Base-by-base conservation (phyloP, 2,797 vertebrate species). In the Cygnus olor region DNA sequence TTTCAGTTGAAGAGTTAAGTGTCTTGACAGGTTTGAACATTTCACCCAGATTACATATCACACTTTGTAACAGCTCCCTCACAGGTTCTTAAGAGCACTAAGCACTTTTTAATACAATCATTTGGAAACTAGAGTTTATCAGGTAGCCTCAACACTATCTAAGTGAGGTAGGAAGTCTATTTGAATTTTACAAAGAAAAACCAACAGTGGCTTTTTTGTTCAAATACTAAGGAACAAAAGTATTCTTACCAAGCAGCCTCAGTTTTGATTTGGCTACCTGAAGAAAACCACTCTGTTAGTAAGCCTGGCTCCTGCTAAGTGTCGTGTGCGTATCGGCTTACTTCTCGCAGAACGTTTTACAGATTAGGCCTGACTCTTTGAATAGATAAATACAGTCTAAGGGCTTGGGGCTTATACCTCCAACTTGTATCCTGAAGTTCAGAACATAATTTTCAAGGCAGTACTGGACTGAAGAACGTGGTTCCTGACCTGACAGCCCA, bases 221-320 rank as follows among this genome's bases (percentile, higher is more conserved):
- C 93, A 90, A 93, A 91, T 73, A 76, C 20, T 58, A 76, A 82
- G 44, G 88, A 90, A 95, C 76, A 87, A 34, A 90, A 74, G 42
- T 42, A 64, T 70, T 95, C 44, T 49, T 80, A 85, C 6, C 54
- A 86, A 91, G 88, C 25, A 65, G 36, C 13, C 47, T 71, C 49
- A 84, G 77, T 40, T 95, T 93, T 92, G 65, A 81, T 91, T 86
- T 87, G 80, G 34, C 76, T 80, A 85, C 57, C 63, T 82, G 84
- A 79, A 93, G 86, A 81, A 93, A 94, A 82, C 28, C 49, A 42
- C 58, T 54, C 34, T 54, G 19, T 69, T 80, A 44, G 80, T 61
- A 80, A 80, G 84, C 34, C 30, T 38, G 65, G 74, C 61, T 90
- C 45, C 68, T 73, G 5, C 9, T 30, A 74, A 84, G 11, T 57